Base-by-base conservation (phyloP, 2,797 vertebrate genomes). In the Aselliscus stoliczkanus region DNA sequence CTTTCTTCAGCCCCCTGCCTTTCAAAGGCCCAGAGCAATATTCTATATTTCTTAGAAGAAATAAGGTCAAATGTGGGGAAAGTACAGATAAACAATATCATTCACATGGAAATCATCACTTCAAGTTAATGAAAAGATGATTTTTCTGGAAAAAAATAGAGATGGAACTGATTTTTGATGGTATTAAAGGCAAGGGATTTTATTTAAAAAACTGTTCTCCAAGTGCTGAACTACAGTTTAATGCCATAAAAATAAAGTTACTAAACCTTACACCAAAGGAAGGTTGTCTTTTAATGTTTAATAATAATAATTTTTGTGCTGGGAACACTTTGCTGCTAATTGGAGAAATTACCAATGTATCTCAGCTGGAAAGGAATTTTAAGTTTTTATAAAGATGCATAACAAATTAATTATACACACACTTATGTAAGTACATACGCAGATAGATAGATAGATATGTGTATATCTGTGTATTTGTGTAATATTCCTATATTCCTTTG, bases 21-120 rank as follows among this genome's bases (percentile, higher is more conserved):
- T 97, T 98, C 86, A 94, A 93, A 97, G 82, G n/a, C 93, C 92
- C 94, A 70, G 95, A 97, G 96, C 96, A 98, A 90, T 97, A 96
- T 97, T 98, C 97, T 84, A 82, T 96, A 94, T 96, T 97, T 94
- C 85, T 98, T 98, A 97, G 96, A 96, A 97, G 96, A 96, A 97
- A 96, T 95, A 91, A 97, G 87, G 92, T 82, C 18, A 97, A 92
- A 73, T 95, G 85, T 94, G 95, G 88, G 44, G 67, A 90, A 91
- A 93, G 88, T 97, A 47, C 69, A 97, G 95, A 96, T 98, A 97
- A 97, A 81, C 72, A 97, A 89, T 25, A 5, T 96, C 72, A 96
- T 98, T 97, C 94, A 97, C 92, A 94, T 77, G 92, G 62, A 97
- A 98, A 97, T 94, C 50, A 93, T 88, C 70, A 83, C 84, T 14